Percentiles rank a stretch among this genome's conserved stretches.
Conservation (phyloP, 1,140 invertebrate genomes). For the Trachelipus rathkii region DNA sequence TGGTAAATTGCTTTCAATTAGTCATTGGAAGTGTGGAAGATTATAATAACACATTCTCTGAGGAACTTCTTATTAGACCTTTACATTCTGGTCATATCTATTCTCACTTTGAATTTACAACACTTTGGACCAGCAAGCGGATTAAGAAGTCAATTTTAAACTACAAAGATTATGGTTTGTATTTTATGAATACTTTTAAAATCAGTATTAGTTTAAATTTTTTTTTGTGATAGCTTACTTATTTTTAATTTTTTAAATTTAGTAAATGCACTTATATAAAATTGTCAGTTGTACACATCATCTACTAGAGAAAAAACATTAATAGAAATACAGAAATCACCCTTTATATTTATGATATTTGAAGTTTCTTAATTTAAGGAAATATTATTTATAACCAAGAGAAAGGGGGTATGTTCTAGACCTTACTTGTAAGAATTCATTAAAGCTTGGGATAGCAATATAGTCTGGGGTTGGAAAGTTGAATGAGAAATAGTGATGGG, state of each 20-base stretch:
- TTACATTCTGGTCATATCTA: conserved; percentile 71
- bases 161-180: conserved; percentile 56
- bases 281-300: background rate
- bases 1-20: no score
- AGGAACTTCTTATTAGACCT: conserved; percentile 76
- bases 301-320: no score
- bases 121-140: conserved; percentile 58
- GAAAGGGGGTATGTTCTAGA: no score
- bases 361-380: no score
- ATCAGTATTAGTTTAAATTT: background rate
- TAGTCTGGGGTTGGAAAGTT: no score
- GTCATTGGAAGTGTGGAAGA: no score
- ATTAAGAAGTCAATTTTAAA: conserved; percentile 52
- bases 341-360: no score
- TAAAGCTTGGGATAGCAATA: no score
- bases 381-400: no score
- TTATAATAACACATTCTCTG: conserved; percentile 63
- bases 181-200: background rate
- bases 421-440: no score
- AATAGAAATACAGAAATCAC: no score
- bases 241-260: background rate
- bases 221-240: background rate
- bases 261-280: background rate
- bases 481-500: no score
- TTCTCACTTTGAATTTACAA: conserved; percentile 80